Evolutionary conservation across 2,797 vertebrate genomes (phyloP).

Genomic region (Steatocranus sp.): DNA sequence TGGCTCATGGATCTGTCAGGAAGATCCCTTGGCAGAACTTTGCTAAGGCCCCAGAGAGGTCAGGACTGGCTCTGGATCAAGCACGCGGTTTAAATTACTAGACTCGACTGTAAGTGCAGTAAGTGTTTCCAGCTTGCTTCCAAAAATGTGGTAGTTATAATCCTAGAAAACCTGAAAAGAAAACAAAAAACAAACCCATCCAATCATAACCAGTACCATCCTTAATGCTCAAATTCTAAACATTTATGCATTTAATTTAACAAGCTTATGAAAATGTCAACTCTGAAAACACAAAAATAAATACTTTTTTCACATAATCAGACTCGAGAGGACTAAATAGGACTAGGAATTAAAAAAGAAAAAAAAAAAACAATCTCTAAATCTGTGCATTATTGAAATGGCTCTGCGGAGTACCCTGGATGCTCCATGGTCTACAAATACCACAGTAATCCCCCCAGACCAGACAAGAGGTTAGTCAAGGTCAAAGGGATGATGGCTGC

Average conservation of each 20-base stretch:
- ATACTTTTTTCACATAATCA: neutral
- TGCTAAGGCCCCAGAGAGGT: neutral
- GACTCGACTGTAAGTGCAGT: neutral
- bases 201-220: neutral
- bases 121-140: neutral
- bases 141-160: neutral
- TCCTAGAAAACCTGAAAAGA: neutral
- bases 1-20: neutral
- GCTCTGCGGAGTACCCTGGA: neutral
- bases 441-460: slow-evolving; percentile 35
- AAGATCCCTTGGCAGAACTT: neutral
- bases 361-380: accelerated
- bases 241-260: neutral
- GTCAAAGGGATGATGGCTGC: slow-evolving; percentile 22
- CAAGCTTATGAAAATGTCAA: neutral
- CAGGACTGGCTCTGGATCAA: neutral
- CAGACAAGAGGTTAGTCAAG: slow-evolving; percentile 28
- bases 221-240: neutral
- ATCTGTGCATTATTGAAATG: neutral
- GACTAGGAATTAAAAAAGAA: neutral
- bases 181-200: neutral
- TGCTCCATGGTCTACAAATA: neutral
- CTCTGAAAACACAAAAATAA: neutral
- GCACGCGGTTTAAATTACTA: neutral
- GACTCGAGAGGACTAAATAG: neutral